These are phyloP conservation scores for Phrynocephalus versicolor DNA, from an alignment of 2,113 vertebrate species.

Conservation along the genomic window DNA sequence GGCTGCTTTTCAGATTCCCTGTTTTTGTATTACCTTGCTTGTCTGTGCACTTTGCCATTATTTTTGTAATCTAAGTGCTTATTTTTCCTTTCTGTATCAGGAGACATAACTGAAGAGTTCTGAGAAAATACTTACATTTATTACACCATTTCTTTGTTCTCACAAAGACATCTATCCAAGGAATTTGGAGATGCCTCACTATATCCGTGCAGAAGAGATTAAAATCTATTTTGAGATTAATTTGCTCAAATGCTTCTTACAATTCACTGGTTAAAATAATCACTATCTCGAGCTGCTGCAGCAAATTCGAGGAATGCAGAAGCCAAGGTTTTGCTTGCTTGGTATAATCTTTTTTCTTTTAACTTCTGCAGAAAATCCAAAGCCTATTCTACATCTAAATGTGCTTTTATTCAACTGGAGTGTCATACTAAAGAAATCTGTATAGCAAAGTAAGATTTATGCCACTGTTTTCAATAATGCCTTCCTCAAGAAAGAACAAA, in stretches of 20 bases:
- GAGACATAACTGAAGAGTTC: constrained; percentile 17
- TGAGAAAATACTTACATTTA: constrained; percentile 6
- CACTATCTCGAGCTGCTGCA: constrained; percentile 41
- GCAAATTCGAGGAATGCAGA: constrained; percentile 46
- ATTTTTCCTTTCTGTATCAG: background rate
- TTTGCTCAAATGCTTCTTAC: constrained; percentile 42
- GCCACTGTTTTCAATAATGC: constrained; percentile 17
- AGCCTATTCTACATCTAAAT: constrained; percentile 11
- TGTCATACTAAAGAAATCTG: constrained; percentile 38
- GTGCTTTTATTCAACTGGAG: constrained; percentile 30
- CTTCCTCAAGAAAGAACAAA: background rate
- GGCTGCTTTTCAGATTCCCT: background rate
- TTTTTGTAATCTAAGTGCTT: constrained; percentile 5
- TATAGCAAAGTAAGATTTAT: background rate
- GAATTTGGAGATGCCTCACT: constrained; percentile 6
- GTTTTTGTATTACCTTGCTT: constrained; percentile 6
- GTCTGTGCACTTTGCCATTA: background rate
- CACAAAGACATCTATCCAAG: constrained; percentile 21
- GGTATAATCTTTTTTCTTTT: constrained; percentile 29
- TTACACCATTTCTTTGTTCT: constrained; percentile 9
- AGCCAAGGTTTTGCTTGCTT: constrained; percentile 51
- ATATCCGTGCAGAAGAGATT: constrained; percentile 27
- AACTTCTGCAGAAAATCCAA: constrained; percentile 38
- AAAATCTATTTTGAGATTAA: constrained; percentile 47
- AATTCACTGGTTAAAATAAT: constrained; percentile 52